These are phyloP conservation scores for Thinocorus orbignyianus DNA, from an alignment of 2,113 vertebrate species.

Conservation along the genomic window DNA sequence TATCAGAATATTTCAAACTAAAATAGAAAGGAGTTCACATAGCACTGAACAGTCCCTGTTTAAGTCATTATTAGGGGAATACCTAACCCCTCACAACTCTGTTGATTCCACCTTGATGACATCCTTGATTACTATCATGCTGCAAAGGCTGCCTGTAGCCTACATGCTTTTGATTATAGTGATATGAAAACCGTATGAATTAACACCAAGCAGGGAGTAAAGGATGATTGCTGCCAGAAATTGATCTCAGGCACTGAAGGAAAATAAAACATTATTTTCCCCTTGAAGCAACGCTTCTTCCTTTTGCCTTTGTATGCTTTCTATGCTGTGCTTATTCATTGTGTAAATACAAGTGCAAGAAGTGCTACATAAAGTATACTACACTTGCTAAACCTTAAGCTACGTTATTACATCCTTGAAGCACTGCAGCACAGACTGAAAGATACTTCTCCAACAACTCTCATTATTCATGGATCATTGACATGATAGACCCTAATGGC, in stretches of 20 bases:
- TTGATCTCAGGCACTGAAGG: background rate
- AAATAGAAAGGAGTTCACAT: background rate
- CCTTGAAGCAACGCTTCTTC: background rate
- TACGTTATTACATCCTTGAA: background rate
- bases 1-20: background rate
- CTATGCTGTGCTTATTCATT: background rate
- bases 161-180: background rate
- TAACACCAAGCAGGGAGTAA: background rate
- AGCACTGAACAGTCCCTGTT: background rate
- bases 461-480: conserved; percentile 46
- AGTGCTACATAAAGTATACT: background rate
- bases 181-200: background rate
- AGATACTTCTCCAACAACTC: background rate
- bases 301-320: background rate
- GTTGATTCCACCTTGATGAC: background rate
- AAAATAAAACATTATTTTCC: background rate
- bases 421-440: background rate
- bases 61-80: background rate
- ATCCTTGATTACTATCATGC: background rate
- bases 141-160: background rate
- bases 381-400: conserved; percentile 27
- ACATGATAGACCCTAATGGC: background rate
- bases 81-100: background rate
- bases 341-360: background rate
- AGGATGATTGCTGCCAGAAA: background rate